These are phyloP conservation scores for Drosophila aff. DNA, from an alignment of 1,140 invertebrate genomes.

Conservation along the genomic window DNA sequence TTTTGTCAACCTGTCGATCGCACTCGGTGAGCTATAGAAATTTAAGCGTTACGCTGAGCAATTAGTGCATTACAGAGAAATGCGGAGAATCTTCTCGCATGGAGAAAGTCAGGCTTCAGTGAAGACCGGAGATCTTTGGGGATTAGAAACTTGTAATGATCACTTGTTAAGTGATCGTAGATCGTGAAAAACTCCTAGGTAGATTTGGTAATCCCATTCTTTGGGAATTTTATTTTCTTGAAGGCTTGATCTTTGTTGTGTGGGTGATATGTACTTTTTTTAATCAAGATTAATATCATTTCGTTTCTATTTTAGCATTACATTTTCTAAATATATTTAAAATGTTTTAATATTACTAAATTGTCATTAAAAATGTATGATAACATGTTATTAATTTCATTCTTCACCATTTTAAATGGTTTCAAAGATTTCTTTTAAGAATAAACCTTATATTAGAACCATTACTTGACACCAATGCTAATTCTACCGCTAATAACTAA, in stretches of 20 bases:
- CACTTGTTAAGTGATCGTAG: background rate
- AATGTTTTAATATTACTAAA: no score
- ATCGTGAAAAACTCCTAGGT: background rate
- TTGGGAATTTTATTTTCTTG: background rate
- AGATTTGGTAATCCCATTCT: background rate
- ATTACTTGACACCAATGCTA: constrained; percentile 2
- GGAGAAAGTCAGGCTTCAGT: constrained; percentile 35
- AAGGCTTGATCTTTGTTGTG: background rate
- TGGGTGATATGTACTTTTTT: background rate
- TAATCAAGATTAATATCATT: background rate
- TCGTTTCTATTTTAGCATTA: no score
- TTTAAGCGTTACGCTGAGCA: constrained; percentile 37
- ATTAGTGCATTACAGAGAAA: constrained; percentile 55
- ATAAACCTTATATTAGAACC: background rate
- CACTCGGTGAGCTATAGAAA: constrained; percentile 35
- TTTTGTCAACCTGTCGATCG: constrained; percentile 45
- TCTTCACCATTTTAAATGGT: background rate
- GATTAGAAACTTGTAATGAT: constrained; percentile 28
- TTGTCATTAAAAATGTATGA: no score
- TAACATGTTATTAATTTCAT: no score
- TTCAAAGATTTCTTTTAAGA: background rate
- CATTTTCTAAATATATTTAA: no score
- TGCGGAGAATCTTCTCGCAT: constrained; percentile 42
- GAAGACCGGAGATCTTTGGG: background rate
- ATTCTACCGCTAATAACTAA: background rate